A percentile compares a stretch with the other conserved stretches of the same genome.
Conservation (phyloP, 2,113 vertebrate genomes). For the Hassar affinis region DNA sequence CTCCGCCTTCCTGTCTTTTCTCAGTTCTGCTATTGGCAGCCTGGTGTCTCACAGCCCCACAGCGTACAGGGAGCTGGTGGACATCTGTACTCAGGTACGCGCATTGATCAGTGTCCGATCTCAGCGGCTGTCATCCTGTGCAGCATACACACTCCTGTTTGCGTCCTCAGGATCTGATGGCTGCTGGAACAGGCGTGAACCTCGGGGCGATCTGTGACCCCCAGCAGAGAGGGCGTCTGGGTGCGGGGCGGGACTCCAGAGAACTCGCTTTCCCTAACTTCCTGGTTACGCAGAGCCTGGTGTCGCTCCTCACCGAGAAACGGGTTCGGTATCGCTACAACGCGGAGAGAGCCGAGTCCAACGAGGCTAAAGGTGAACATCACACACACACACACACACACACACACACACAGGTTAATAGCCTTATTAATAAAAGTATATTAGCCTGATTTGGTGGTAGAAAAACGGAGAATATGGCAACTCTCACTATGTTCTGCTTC, state of each 20-base stretch:
- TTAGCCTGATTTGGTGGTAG: too few species aligned
- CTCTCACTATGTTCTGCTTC: slow-evolving; percentile 17
- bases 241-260: slow-evolving; percentile 54
- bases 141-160: not conserved
- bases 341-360: slow-evolving; percentile 59
- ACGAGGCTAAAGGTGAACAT: slow-evolving; percentile 65
- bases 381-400: not conserved
- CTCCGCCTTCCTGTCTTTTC: slow-evolving; percentile 72
- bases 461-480: too few species aligned
- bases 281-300: slow-evolving; percentile 77
- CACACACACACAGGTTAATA: not conserved
- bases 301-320: slow-evolving; percentile 75
- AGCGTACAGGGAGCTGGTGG: slow-evolving; percentile 74
- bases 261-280: slow-evolving; percentile 67
- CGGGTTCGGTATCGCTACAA: slow-evolving; percentile 62
- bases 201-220: slow-evolving; percentile 65
- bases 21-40: slow-evolving; percentile 75
- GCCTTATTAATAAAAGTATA: too few species aligned
- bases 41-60: slow-evolving; percentile 72
- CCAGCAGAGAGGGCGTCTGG: slow-evolving; percentile 63
- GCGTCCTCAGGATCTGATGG: slow-evolving; percentile 71
- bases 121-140: not conserved
- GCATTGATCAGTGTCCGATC: not conserved
- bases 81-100: slow-evolving; percentile 77
- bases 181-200: slow-evolving; percentile 73